Percentiles rank a stretch among this genome's conserved stretches.
Evolutionary conservation across 1,140 invertebrate genomes (phyloP).

Genomic region (Tetramorium alpestre): DNA sequence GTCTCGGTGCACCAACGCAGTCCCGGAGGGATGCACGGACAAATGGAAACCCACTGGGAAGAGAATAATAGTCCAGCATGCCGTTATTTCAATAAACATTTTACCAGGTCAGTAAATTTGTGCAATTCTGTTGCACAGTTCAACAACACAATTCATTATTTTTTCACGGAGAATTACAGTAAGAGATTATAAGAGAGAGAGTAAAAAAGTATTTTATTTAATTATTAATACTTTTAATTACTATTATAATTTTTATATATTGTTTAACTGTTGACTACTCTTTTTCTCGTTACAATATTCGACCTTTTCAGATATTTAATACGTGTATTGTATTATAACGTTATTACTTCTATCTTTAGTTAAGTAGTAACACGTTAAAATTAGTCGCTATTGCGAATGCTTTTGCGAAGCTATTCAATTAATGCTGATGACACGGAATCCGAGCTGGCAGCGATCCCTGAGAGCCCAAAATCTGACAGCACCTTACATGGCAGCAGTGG

Average conservation of each 20-base stretch:
- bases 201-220: background rate
- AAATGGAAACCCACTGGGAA: slow-evolving; percentile 91
- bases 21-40: slow-evolving; percentile 76
- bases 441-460: slow-evolving; percentile 94
- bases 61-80: slow-evolving; percentile 86
- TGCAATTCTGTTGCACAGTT: background rate
- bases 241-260: background rate
- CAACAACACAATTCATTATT: background rate
- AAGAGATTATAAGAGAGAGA: background rate
- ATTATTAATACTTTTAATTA: slow-evolving; percentile 2
- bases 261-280: background rate
- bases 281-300: background rate
- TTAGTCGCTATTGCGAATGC: slow-evolving; percentile 78
- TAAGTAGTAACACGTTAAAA: slow-evolving; percentile 75
- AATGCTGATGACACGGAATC: slow-evolving; percentile 94
- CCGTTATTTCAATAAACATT: slow-evolving; percentile 80
- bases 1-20: slow-evolving; percentile 81
- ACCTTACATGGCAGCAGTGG: slow-evolving; percentile 91
- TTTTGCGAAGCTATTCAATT: slow-evolving; percentile 88
- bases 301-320: background rate
- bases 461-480: slow-evolving; percentile 94
- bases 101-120: slow-evolving; percentile 72
- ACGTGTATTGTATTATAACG: background rate
- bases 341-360: slow-evolving; percentile 60
- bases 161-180: background rate